Conservation (phyloP, 2,888 invertebrate genomes). For the Leistus spinibarbis region DNA sequence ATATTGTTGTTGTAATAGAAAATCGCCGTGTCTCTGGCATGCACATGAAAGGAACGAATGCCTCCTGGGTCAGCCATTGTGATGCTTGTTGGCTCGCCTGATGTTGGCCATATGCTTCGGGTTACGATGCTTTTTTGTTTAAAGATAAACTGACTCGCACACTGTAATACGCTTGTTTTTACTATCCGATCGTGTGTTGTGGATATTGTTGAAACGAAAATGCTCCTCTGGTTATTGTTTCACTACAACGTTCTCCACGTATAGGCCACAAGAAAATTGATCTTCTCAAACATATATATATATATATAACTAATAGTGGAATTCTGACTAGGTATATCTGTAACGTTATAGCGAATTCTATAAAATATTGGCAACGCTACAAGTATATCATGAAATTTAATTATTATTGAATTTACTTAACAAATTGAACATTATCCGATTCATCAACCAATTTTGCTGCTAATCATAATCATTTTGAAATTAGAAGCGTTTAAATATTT, state of each 20-base stretch:
- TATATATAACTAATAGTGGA: not conserved
- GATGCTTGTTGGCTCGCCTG: constrained; percentile 2
- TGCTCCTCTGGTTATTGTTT: not conserved
- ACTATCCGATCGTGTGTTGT: not conserved
- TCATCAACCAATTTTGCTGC: too few species aligned
- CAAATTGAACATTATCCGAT: too few species aligned
- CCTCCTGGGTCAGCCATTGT: constrained; percentile 2
- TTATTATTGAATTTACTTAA: too few species aligned
- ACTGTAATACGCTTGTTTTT: not conserved
- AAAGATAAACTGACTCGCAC: not conserved
- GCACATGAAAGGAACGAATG: not conserved
- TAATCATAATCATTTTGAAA: too few species aligned
- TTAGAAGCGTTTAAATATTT: too few species aligned
- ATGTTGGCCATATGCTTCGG: constrained; percentile 32
- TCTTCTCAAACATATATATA: not conserved
- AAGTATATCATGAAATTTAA: too few species aligned
- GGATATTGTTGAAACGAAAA: not conserved
- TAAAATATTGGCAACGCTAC: too few species aligned
- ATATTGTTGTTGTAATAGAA: not conserved
- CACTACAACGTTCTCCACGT: not conserved
- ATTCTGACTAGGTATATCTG: not conserved
- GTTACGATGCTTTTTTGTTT: constrained; percentile 24
- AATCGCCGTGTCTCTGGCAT: not conserved
- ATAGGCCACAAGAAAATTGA: not conserved
- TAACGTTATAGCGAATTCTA: too few species aligned